These are phyloP conservation scores for Laticauda colubrina DNA, from an alignment of 2,113 vertebrate species.

Conservation along the genomic window DNA sequence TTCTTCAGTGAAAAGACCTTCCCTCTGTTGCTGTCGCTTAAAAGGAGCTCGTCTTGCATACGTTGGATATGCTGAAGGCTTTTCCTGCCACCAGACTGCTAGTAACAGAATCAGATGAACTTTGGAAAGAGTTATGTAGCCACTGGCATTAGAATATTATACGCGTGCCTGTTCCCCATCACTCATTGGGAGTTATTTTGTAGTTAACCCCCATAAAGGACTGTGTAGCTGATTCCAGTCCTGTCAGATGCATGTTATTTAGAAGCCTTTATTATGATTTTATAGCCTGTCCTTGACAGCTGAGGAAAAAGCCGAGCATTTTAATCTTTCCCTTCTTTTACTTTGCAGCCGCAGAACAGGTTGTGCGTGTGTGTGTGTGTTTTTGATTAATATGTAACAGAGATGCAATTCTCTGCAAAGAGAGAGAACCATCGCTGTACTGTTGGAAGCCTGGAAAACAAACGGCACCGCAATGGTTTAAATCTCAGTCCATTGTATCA, in stretches of 20 bases:
- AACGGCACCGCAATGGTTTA: slow-evolving; percentile 82
- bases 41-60: background rate
- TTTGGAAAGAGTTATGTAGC: slow-evolving; percentile 72
- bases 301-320: slow-evolving; percentile 80
- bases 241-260: slow-evolving; percentile 83
- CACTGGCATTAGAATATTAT: slow-evolving; percentile 72
- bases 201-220: slow-evolving; percentile 87
- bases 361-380: slow-evolving; percentile 50
- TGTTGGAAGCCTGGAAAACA: slow-evolving; percentile 80
- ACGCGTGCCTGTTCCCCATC: slow-evolving; percentile 75
- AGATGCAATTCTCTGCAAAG: slow-evolving; percentile 82
- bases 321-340: slow-evolving; percentile 82
- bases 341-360: slow-evolving; percentile 78
- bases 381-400: slow-evolving; percentile 85
- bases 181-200: slow-evolving; percentile 85
- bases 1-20: background rate
- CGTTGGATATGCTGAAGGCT: slow-evolving; percentile 13
- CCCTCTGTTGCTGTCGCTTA: too few relatives aligned
- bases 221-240: slow-evolving; percentile 71
- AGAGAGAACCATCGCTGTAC: slow-evolving; percentile 73
- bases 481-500: slow-evolving; percentile 84
- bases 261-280: slow-evolving; percentile 86
- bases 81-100: slow-evolving; percentile 63
- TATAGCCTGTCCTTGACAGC: slow-evolving; percentile 84
- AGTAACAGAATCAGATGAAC: slow-evolving; percentile 73